phyloP scores from a whole-genome alignment of 37 sponge, comb jelly and placozoan genomes.

The Aplysina aerophoba region DNA sequence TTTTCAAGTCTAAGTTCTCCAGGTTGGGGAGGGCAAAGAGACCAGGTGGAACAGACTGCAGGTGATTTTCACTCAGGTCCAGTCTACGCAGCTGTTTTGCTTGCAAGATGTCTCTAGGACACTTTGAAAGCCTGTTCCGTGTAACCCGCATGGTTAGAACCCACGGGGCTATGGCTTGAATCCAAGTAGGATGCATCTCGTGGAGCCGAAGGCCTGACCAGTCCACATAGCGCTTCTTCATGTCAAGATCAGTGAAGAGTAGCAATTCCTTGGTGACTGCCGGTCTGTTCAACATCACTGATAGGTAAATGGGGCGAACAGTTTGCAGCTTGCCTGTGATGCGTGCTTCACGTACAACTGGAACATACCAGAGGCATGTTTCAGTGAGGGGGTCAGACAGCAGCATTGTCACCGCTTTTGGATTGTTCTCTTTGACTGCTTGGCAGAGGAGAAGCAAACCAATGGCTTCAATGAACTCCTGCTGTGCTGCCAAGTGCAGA shows the following conservation, averaged over 20 bases:
- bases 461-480: constrained; percentile 64
- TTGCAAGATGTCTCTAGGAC: constrained; percentile 57
- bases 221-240: constrained; percentile 73
- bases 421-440: constrained; percentile 44
- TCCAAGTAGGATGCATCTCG: constrained; percentile 69
- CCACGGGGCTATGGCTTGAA: constrained; percentile 85
- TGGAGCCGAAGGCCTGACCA: constrained; percentile 76
- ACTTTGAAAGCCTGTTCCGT: constrained; percentile 66
- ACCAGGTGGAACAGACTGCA: constrained; percentile 44
- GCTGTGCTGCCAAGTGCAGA: constrained; percentile 76
- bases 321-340: constrained; percentile 50
- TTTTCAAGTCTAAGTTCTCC: constrained; percentile 62
- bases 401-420: constrained; percentile 32
- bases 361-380: constrained; percentile 69
- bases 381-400: constrained; percentile 69
- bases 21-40: constrained; percentile 74
- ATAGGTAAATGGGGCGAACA: constrained; percentile 72
- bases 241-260: constrained; percentile 71
- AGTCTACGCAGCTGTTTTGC: constrained; percentile 73
- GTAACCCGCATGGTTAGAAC: constrained; percentile 72
- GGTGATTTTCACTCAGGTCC: constrained; percentile 70
- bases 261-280: constrained; percentile 79
- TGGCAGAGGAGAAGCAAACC: constrained; percentile 80
- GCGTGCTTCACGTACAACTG: constrained; percentile 51
- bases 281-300: constrained; percentile 70